Evolutionary conservation across 2,113 vertebrate species (phyloP).

Genomic region (Pterophyllum scalare): DNA sequence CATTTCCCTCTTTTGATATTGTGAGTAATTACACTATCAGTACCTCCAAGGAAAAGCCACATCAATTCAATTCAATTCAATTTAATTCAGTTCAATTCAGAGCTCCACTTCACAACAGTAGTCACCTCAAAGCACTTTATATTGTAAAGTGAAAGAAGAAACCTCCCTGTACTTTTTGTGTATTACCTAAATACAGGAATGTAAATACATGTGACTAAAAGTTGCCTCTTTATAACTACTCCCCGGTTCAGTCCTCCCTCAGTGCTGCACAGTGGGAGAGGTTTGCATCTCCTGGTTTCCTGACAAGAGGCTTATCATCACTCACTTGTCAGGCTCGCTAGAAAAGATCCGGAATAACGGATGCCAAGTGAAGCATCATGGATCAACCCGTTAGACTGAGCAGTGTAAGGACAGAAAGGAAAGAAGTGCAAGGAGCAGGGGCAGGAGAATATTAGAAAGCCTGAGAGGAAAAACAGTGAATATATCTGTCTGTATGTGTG

Average conservation of each 20-base stretch:
- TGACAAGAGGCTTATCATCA: slow-evolving; percentile 68
- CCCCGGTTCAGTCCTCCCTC: slow-evolving; percentile 32
- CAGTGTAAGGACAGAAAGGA: slow-evolving; percentile 22
- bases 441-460: not conserved
- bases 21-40: no score
- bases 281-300: slow-evolving; percentile 67
- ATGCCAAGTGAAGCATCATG: slow-evolving; percentile 65
- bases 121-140: no score
- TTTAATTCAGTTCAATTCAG: no score
- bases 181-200: not conserved
- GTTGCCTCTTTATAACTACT: slow-evolving; percentile 15
- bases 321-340: slow-evolving; percentile 55
- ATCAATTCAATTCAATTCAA: no score
- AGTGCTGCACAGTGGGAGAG: slow-evolving; percentile 62
- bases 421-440: not conserved
- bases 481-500: not conserved
- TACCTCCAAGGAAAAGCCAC: no score
- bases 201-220: not conserved
- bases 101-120: no score
- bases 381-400: slow-evolving; percentile 65
- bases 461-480: not conserved
- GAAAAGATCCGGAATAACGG: slow-evolving; percentile 76
- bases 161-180: not conserved
- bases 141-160: no score
- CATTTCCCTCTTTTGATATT: no score